Evolutionary conservation across 2,113 vertebrate species (phyloP), one percentile per base, ranked within the genome.

Genomic region (Lethenteron camtschaticum): DNA sequence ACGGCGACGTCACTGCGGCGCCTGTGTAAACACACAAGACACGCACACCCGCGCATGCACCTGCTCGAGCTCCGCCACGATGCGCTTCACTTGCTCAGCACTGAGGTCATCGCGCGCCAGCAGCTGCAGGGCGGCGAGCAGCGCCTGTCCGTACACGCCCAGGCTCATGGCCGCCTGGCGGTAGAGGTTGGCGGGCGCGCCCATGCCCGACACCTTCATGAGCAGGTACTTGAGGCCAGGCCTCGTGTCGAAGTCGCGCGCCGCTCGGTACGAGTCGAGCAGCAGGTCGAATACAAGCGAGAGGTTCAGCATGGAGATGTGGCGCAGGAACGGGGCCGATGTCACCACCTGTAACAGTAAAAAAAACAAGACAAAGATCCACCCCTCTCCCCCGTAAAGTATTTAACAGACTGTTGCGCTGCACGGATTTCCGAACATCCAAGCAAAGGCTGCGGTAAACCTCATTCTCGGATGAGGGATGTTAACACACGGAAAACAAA

Each of bases 121-220:
- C 76, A 95, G 80, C 20, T n/a, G 20, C 10, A 86, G 80, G 1
- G 94, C 89, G 6, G 85, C 87, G 56, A 95, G 75, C 77, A 99
- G 80, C 0, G 90, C 86, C 73, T 95, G 85, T 77, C 95, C 92
- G 73, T 97, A 99, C 16, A 99, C 87, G 77, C 89, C 89, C 75
- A 96, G 95, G 74, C 92, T 96, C 89, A 94, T 95, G 60, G 90
- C 90, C 0, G 94, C 90, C 77, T 99, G 94, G 13, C 94, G 89
- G 76, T 95, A 94, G 9, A 99, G 82, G 73, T 95, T 96, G 69
- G 94, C 92, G 0, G 92, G 87, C 8, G 88, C 89, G 0, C 86
- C 81, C 55, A 96, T 89, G 8, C 94, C 94, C 0, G 94, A 96
- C 75, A 99, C 94, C 73, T 91, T 96, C 82, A 95, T 96, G 69